phyloP scores from a whole-genome alignment of 2,113 vertebrate species.

The Gavia stellata region DNA sequence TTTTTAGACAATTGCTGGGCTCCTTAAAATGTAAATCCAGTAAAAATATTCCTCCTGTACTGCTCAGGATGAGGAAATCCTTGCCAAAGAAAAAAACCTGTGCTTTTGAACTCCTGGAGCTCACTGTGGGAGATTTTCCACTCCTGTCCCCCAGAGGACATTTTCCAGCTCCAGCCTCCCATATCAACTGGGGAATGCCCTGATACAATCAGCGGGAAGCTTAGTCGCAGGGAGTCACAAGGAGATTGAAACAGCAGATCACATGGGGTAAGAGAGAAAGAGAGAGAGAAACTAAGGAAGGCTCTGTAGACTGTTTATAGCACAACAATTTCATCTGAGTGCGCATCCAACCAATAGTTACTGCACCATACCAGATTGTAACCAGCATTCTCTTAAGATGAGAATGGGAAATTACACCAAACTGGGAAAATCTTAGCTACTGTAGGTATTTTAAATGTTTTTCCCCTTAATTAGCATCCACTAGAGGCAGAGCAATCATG shows the following conservation, averaged over 20 bases:
- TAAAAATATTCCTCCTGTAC: neutral
- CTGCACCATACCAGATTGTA: neutral
- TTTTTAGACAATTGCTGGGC: neutral
- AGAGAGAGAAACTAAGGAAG: neutral
- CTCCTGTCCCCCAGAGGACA: neutral
- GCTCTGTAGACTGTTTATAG: neutral
- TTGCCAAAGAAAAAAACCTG: neutral
- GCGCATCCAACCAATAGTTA: neutral
- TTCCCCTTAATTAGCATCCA: neutral
- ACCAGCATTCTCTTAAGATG: neutral
- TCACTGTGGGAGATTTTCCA: neutral
- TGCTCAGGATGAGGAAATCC: neutral
- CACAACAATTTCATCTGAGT: neutral
- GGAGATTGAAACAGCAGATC: neutral
- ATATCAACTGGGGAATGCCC: neutral
- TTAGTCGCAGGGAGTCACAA: neutral
- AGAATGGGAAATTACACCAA: neutral
- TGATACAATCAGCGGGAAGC: neutral
- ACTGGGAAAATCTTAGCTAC: neutral
- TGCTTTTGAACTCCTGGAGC: neutral
- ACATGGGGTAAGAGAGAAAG: neutral
- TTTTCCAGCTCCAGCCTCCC: neutral
- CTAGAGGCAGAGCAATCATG: neutral
- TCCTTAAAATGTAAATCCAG: neutral
- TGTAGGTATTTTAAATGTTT: neutral